Conservation (phyloP, 1,140 invertebrate species). For the Rhagoletis pomonella region DNA sequence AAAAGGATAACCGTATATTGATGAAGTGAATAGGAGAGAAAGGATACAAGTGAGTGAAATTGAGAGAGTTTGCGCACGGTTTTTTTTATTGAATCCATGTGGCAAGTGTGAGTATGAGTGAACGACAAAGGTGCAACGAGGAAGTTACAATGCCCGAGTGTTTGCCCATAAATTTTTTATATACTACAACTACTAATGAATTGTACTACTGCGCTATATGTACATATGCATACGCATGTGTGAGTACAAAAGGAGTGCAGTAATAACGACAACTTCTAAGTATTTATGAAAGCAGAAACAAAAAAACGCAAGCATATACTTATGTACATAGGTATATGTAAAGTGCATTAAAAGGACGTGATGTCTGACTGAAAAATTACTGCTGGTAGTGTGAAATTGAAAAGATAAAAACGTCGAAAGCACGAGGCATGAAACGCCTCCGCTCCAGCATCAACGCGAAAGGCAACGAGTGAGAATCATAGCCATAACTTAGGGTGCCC, state of each 20-base stretch:
- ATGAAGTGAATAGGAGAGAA: background rate
- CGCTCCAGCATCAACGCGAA: conserved; percentile 40
- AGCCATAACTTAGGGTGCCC: conserved; percentile 6
- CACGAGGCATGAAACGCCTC: conserved; percentile 9
- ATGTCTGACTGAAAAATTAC: background rate
- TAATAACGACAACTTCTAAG: background rate
- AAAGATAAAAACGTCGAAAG: background rate
- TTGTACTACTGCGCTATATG: conserved; percentile 5
- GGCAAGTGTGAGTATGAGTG: background rate
- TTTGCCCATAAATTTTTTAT: conserved; percentile 25
- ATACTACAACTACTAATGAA: conserved; percentile 6
- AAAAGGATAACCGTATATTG: background rate
- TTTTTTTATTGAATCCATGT: background rate
- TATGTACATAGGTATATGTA: background rate
- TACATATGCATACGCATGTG: background rate
- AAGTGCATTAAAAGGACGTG: background rate
- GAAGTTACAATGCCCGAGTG: background rate
- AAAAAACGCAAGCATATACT: background rate
- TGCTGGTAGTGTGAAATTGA: background rate
- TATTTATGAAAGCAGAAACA: conserved; percentile 6
- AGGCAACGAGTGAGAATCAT: conserved; percentile 4
- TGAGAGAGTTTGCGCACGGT: conserved; percentile 29
- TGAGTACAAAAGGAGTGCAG: conserved; percentile 17
- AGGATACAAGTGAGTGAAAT: background rate
- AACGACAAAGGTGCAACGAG: conserved; percentile 1